phyloP scores from a whole-genome alignment of 2,888 invertebrate species.

The Bruchidius siliquastri region DNA sequence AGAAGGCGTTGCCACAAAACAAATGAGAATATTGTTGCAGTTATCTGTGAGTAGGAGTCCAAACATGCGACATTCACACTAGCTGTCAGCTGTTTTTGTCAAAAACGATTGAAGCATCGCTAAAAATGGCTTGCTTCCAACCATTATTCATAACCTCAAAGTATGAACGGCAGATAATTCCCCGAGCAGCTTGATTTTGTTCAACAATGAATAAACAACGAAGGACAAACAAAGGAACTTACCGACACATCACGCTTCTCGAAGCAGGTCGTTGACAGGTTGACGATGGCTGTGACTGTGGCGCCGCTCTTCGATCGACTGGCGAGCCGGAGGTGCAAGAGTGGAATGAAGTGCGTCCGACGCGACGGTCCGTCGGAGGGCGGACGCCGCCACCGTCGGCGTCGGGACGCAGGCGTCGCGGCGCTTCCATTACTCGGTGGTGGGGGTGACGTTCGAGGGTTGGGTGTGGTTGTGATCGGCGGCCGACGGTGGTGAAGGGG shows the following conservation, averaged over 20 bases:
- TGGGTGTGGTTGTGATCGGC: neutral
- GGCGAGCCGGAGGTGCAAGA: neutral
- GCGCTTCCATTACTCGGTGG: neutral
- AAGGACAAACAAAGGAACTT: neutral
- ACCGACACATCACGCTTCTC: too few relatives aligned
- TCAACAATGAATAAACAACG: neutral
- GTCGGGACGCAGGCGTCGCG: constrained; percentile 18
- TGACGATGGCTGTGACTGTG: neutral
- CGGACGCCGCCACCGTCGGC: constrained; percentile 6
- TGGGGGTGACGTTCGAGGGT: neutral
- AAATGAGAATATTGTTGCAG: too few relatives aligned
- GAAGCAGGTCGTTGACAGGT: neutral
- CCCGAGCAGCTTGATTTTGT: neutral
- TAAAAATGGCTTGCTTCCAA: too few relatives aligned
- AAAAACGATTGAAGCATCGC: too few relatives aligned
- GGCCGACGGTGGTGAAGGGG: neutral
- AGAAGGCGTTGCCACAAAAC: too few relatives aligned
- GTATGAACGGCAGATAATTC: neutral
- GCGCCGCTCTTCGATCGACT: neutral
- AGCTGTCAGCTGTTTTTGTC: too few relatives aligned
- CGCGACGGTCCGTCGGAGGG: constrained; percentile 15
- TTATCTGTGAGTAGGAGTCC: too few relatives aligned
- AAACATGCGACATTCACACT: too few relatives aligned
- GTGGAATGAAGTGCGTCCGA: constrained; percentile 14
- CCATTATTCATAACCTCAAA: neutral